phyloP scores from a whole-genome alignment of 2,797 vertebrate species.

The Onychomys arenicola region DNA sequence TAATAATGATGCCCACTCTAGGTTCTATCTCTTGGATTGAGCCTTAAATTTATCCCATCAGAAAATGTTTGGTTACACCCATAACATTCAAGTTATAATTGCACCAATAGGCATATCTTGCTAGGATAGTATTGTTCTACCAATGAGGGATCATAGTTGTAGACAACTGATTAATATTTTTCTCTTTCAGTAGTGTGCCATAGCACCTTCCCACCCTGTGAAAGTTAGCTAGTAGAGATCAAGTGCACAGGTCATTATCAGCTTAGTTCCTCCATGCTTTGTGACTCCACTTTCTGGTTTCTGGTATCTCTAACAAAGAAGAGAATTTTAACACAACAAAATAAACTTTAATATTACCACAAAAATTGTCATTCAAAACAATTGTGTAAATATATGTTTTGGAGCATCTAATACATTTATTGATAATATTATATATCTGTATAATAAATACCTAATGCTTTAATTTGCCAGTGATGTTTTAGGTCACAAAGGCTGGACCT shows the following conservation, averaged over 20 bases:
- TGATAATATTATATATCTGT: not conserved
- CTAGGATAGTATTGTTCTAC: not conserved
- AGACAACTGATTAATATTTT: not conserved
- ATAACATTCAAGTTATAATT: not conserved
- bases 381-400: not conserved
- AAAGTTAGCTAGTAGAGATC: not conserved
- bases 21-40: not conserved
- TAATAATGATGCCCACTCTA: not conserved
- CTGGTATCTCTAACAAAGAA: not conserved
- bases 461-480: not conserved
- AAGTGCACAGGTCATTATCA: no score
- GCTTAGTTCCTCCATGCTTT: not conserved
- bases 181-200: not conserved
- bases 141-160: not conserved
- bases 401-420: not conserved
- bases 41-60: not conserved
- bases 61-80: not conserved
- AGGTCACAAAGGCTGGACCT: not conserved
- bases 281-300: not conserved
- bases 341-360: not conserved
- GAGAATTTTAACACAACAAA: not conserved
- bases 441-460: not conserved
- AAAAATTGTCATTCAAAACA: conserved; percentile 36
- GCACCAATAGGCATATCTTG: not conserved
- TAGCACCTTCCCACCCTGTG: no score